Conservation (phyloP, 92 coral and sea anemone species). For the Anthopleura xanthogrammica region DNA sequence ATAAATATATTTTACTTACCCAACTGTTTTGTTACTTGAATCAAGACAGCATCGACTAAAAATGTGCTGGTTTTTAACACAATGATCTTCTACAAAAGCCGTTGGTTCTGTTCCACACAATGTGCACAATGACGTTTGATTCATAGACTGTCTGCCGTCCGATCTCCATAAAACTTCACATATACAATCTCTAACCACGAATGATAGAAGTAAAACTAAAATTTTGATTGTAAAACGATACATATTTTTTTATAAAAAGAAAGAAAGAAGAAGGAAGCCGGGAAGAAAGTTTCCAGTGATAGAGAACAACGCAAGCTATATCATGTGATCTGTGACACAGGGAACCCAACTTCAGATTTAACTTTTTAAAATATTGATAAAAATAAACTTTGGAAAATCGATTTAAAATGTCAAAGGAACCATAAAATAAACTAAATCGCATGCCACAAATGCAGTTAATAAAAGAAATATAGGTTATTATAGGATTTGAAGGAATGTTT, state of each 20-base stretch:
- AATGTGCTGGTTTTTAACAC: constrained; percentile 15
- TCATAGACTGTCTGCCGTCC: not conserved
- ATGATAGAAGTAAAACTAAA: constrained; percentile 31
- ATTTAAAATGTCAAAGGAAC: not conserved
- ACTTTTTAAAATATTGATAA: not conserved
- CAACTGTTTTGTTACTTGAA: constrained; percentile 47
- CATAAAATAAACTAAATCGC: not conserved
- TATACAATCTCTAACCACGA: constrained; percentile 23
- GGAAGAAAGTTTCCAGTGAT: not conserved
- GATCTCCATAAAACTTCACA: constrained; percentile 28
- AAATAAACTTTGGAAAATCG: not conserved
- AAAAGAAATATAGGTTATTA: too few species aligned
- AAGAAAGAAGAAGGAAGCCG: not conserved
- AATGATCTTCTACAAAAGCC: constrained; percentile 17
- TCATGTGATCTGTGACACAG: constrained; percentile 47
- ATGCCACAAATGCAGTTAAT: not conserved
- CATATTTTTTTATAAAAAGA: not conserved
- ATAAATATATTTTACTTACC: constrained; percentile 46
- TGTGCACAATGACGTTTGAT: constrained; percentile 10
- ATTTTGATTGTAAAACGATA: not conserved
- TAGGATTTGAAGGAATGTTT: constrained; percentile 1
- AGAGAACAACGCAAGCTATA: not conserved
- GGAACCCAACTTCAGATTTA: constrained; percentile 8
- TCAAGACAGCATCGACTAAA: constrained; percentile 63
- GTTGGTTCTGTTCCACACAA: constrained; percentile 37